Percentiles rank a stretch among this genome's conserved stretches.
Evolutionary conservation across 1,140 invertebrate species (phyloP).

Genomic region (Branchinecta lynchi): DNA sequence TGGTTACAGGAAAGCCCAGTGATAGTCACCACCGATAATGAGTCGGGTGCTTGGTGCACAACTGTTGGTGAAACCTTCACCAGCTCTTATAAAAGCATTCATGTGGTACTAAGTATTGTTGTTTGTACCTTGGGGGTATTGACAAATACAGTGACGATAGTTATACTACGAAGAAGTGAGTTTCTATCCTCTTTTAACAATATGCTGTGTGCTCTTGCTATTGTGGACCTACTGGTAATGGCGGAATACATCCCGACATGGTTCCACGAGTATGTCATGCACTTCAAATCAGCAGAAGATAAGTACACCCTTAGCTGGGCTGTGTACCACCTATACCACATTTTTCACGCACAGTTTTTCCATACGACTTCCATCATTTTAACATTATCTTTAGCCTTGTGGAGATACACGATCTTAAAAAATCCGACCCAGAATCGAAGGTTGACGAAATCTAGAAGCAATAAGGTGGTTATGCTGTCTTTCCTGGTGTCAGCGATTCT

Average conservation of each 20-base stretch:
- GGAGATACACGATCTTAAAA: background rate
- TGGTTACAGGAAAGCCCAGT: background rate
- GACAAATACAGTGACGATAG: background rate
- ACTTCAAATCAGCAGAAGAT: background rate
- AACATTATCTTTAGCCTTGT: background rate
- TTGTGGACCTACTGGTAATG: background rate
- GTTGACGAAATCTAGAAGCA: constrained; percentile 1
- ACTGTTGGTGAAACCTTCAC: background rate
- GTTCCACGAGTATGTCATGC: background rate
- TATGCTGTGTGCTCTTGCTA: background rate
- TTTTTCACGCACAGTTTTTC: background rate
- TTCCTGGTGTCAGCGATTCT: background rate
- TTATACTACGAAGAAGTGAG: background rate
- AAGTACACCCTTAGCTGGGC: background rate
- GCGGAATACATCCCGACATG: background rate
- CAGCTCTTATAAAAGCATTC: background rate
- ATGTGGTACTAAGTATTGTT: background rate
- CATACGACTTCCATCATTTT: background rate
- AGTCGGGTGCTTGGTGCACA: background rate
- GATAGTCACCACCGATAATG: background rate
- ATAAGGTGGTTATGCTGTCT: background rate
- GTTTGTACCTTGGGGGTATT: background rate
- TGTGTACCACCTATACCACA: background rate
- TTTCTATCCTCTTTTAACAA: background rate
- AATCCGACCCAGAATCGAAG: background rate